phyloP scores from a whole-genome alignment of 2,113 vertebrate species.

The Saiga tatarica region DNA sequence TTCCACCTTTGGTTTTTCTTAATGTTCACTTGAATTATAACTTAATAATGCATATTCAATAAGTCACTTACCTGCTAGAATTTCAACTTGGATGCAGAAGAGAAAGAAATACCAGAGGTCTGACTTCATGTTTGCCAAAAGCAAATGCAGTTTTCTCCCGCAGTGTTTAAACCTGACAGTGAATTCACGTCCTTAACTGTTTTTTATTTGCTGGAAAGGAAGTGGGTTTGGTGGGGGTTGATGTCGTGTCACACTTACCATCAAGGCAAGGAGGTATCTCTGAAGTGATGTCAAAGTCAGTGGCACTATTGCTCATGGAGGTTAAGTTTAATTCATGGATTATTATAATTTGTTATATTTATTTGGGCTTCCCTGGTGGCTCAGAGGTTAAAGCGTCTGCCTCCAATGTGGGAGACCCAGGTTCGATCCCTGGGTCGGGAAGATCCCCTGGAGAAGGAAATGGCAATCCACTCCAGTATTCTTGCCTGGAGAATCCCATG shows the following conservation, averaged over 20 bases:
- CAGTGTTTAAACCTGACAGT: slow-evolving; percentile 3
- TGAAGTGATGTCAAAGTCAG: neutral
- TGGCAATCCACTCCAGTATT: too few relatives aligned
- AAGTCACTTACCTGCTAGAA: slow-evolving; percentile 77
- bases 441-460: too few relatives aligned
- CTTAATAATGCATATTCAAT: slow-evolving; percentile 50
- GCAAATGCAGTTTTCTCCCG: slow-evolving; percentile 15
- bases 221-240: slow-evolving; percentile 78
- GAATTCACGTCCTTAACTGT: slow-evolving; percentile 37
- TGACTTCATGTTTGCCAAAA: slow-evolving; percentile 80
- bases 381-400: too few relatives aligned
- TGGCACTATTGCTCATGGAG: neutral
- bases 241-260: slow-evolving; percentile 48
- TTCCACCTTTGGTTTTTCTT: neutral
- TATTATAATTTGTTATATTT: neutral
- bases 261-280: neutral
- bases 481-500: too few relatives aligned
- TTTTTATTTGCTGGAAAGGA: slow-evolving; percentile 75
- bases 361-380: neutral
- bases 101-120: slow-evolving; percentile 70
- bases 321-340: neutral
- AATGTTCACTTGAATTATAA: slow-evolving; percentile 33
- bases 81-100: slow-evolving; percentile 76
- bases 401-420: too few relatives aligned
- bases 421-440: too few relatives aligned